Evolutionary conservation across 35 echinoderm and acorn worm genomes (phyloP).

Genomic region (Lytechinus variegatus): DNA sequence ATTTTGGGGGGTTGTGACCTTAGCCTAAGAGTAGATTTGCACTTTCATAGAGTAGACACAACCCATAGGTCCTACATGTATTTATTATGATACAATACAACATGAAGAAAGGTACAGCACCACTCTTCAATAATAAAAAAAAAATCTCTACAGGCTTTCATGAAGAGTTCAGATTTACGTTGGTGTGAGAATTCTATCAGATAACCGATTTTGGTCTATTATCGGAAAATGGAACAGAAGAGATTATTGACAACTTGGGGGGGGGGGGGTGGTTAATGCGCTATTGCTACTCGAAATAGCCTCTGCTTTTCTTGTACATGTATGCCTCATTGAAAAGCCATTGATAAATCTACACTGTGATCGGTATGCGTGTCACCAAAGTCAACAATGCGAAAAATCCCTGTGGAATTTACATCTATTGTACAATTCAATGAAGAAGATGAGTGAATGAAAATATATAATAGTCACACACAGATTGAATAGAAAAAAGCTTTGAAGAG

Average conservation of each 20-base stretch:
- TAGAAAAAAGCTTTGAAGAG: neutral
- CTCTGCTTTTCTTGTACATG: neutral
- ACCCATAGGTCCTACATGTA: no score
- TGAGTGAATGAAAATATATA: neutral
- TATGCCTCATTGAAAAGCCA: neutral
- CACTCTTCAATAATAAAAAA: no score
- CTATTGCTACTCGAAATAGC: neutral
- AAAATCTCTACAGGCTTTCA: no score
- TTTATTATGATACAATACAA: no score
- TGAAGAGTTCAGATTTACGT: no score
- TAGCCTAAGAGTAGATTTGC: no score
- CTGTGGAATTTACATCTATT: neutral
- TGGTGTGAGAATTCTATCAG: no score
- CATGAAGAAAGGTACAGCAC: no score
- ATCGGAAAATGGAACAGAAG: neutral
- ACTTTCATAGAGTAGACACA: no score
- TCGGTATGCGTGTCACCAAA: constrained; percentile 17
- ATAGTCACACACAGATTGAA: neutral
- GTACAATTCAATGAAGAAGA: neutral
- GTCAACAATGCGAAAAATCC: constrained; percentile 11
- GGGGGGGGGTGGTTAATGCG: no score
- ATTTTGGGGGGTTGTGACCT: no score
- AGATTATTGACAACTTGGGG: neutral
- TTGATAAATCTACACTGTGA: neutral
- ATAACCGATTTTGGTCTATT: neutral